A percentile compares a stretch with the other conserved stretches of the same genome.
These are phyloP conservation scores for Hoplostethus atlanticus DNA, from an alignment of 2,797 vertebrate species.

Conservation along the genomic window DNA sequence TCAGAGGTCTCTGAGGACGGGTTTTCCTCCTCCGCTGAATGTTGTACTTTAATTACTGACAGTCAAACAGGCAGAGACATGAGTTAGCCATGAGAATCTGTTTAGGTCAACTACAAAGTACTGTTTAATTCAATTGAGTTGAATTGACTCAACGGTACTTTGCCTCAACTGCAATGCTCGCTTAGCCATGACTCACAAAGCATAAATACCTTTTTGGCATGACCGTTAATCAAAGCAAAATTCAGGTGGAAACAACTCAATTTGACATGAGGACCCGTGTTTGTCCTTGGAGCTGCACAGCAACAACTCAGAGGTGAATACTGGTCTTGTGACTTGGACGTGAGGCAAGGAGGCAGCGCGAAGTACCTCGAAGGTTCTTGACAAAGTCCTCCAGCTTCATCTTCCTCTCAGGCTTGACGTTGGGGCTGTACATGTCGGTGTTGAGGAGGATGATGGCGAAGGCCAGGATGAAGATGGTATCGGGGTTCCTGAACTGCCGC, in stretches of 20 bases:
- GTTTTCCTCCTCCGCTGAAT: constrained; percentile 41
- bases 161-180: constrained; percentile 36
- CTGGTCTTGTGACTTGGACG: constrained; percentile 18
- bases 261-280: constrained; percentile 35
- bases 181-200: constrained; percentile 40
- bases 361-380: constrained; percentile 94
- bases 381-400: constrained; percentile 99
- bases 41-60: constrained; percentile 68
- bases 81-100: constrained; percentile 61
- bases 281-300: constrained; percentile 20
- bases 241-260: constrained; percentile 46
- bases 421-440: constrained; percentile 99
- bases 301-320: constrained; percentile 2
- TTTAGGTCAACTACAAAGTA: constrained; percentile 31
- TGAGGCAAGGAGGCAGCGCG: constrained; percentile 14
- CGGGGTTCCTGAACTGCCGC: constrained; percentile 95
- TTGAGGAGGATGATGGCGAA: constrained; percentile 98
- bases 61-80: constrained; percentile 65
- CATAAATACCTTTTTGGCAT: constrained; percentile 37
- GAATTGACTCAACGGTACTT: constrained; percentile 36
- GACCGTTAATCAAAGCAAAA: constrained; percentile 55
- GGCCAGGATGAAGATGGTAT: constrained; percentile 98
- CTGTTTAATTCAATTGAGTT: too few relatives aligned
- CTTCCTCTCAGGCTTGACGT: constrained; percentile 96
- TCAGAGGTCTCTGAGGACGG: constrained; percentile 34